phyloP scores from a whole-genome alignment of 2,797 vertebrate genomes.

The Choloepus didactylus region DNA sequence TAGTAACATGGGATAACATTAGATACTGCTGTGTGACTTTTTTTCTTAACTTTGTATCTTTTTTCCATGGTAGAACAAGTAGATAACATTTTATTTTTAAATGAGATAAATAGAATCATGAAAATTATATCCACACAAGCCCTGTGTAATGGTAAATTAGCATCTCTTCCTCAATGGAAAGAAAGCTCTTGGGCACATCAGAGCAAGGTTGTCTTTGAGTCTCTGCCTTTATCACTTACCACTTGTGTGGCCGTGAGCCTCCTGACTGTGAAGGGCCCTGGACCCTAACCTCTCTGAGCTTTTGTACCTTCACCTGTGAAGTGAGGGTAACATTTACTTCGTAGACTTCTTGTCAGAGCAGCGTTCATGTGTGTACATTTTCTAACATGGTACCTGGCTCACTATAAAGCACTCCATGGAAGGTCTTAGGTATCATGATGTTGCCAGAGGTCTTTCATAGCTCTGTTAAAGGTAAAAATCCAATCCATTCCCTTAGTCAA shows the following conservation, averaged over 20 bases:
- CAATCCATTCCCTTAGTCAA: slow-evolving; percentile 60
- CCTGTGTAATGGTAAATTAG: neutral
- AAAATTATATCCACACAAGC: neutral
- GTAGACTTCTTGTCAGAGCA: neutral
- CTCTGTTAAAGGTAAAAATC: slow-evolving; percentile 45
- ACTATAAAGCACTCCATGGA: neutral
- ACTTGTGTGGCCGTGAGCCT: neutral
- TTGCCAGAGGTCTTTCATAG: slow-evolving; percentile 33
- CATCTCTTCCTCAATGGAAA: neutral
- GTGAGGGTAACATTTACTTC: neutral
- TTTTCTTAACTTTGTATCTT: slow-evolving; percentile 7
- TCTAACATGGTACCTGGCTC: neutral
- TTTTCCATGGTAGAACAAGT: slow-evolving; percentile 20
- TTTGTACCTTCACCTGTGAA: neutral
- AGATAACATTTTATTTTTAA: slow-evolving; percentile 35
- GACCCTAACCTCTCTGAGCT: neutral
- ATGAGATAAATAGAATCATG: slow-evolving; percentile 12
- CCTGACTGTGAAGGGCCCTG: neutral
- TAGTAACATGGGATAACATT: neutral
- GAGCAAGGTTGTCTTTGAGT: neutral
- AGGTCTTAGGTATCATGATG: neutral
- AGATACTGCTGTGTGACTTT: neutral
- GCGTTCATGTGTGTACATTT: slow-evolving; percentile 7
- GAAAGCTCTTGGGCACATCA: neutral
- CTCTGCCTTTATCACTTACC: neutral